Evolutionary conservation across 2,888 invertebrate species (phyloP), one percentile per base, ranked within the genome.

Genomic region (Leistus spinibarbis): DNA sequence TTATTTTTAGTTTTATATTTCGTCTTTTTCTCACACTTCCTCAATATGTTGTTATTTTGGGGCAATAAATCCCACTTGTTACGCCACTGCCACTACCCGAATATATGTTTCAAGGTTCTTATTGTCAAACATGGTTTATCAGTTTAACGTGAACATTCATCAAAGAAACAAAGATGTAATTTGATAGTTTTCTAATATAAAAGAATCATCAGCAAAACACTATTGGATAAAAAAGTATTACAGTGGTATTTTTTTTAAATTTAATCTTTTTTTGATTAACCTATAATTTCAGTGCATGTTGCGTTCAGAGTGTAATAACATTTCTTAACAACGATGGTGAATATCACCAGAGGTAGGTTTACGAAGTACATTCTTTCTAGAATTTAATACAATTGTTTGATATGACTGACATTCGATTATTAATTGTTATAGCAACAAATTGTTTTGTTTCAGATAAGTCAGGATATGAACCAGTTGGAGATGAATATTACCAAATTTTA

Each of bases 381-480:
- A 65, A 27, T 17, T 27, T 4, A 5, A 65, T 65, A 16, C 27
- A 40, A 65, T 17, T 17, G 54, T 40, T 40, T 40, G 13, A 10
- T 40, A 1, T 40, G 7, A 40, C 40, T 40, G 13, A 40, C 40
- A 7, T 13, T 7, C 13, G 16, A 19, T 66, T 23, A 54, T 60
- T 16, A 9, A 40, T 56, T 22, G 4, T n/a, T 23, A 23, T 54
- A 13, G n/a, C 5, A 40, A 53, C 19, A 13, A 20, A 13, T 69
- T 56, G 5, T 20, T 60, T 73, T 63, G 78, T 81, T 76, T 73
- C 79, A 81, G 77, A 87, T 40, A 86, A 20, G 84, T 87, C 87
- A 86, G 82, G 88, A 87, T 89, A 89, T 82, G 88, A 89, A 86
- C 87, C 87, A 81, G 89, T 89, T 78, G 88, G 87, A 65, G 88